These are phyloP conservation scores for Ochropacha duplaris DNA, from an alignment of 2,888 invertebrate genomes.

Conservation along the genomic window DNA sequence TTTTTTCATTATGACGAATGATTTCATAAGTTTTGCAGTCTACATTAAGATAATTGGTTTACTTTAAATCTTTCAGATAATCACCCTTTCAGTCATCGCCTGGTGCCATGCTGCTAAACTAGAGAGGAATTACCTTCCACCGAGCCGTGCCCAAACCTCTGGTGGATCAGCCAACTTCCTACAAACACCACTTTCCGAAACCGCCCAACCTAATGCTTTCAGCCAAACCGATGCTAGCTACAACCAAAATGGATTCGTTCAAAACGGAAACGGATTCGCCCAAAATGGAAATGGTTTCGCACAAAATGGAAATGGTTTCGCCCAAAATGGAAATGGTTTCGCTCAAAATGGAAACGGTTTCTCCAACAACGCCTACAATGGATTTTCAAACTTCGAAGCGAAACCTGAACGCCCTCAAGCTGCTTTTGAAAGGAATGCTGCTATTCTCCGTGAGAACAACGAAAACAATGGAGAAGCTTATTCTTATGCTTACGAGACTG, in stretches of 20 bases:
- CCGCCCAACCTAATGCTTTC: slow-evolving; percentile 16
- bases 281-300: slow-evolving; percentile 18
- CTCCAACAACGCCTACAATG: slow-evolving; percentile 25
- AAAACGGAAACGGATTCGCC: slow-evolving; percentile 17
- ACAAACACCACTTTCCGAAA: slow-evolving; percentile 44
- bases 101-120: slow-evolving; percentile 62
- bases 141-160: slow-evolving; percentile 49
- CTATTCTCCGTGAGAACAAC: slow-evolving; percentile 65
- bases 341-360: slow-evolving; percentile 27
- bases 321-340: slow-evolving; percentile 23
- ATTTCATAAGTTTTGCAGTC: no score
- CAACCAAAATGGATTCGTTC: slow-evolving; percentile 14
- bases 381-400: slow-evolving; percentile 22
- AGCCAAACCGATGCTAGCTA: slow-evolving; percentile 17
- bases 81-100: slow-evolving; percentile 54
- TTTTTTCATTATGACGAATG: no score
- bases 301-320: slow-evolving; percentile 16
- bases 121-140: slow-evolving; percentile 69
- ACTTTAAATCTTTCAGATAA: slow-evolving; percentile 61
- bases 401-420: slow-evolving; percentile 65
- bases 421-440: slow-evolving; percentile 65
- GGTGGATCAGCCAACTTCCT: slow-evolving; percentile 59
- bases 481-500: slow-evolving; percentile 68
- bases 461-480: slow-evolving; percentile 68
- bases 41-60: no score